Evolutionary conservation across 2,797 vertebrate species (phyloP).

Genomic region (Phylloscopus collybita): DNA sequence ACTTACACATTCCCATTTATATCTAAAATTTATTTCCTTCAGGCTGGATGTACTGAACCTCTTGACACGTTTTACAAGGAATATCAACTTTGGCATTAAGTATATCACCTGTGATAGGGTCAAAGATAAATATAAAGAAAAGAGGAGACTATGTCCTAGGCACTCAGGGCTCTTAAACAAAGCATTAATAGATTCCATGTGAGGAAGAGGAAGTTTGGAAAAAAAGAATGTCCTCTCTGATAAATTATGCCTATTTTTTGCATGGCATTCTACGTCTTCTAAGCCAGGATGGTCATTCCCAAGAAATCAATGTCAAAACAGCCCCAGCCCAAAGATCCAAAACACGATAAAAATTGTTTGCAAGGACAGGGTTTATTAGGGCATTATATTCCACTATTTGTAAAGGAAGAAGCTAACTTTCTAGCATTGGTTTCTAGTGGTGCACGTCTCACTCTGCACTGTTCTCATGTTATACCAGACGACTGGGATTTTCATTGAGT

Average conservation of each 20-base stretch:
- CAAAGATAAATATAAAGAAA: slow-evolving; percentile 1
- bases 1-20: slow-evolving; percentile 8
- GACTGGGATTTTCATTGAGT: neutral
- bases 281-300: neutral
- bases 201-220: neutral
- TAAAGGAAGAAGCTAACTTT: neutral
- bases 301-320: neutral
- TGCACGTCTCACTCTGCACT: neutral
- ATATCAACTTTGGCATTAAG: slow-evolving; percentile 14
- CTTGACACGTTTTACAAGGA: slow-evolving; percentile 1
- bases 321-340: neutral
- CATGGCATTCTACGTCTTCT: neutral
- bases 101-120: neutral
- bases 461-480: neutral
- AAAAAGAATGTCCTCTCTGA: neutral
- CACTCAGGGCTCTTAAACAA: neutral
- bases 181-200: neutral
- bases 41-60: neutral
- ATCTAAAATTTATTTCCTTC: slow-evolving; percentile 19
- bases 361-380: neutral
- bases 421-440: neutral
- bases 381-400: neutral
- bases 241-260: neutral
- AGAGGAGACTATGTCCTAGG: neutral
- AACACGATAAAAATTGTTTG: neutral